These are phyloP conservation scores for Drepana falcataria DNA, from an alignment of 2,888 invertebrate genomes.

Conservation along the genomic window DNA sequence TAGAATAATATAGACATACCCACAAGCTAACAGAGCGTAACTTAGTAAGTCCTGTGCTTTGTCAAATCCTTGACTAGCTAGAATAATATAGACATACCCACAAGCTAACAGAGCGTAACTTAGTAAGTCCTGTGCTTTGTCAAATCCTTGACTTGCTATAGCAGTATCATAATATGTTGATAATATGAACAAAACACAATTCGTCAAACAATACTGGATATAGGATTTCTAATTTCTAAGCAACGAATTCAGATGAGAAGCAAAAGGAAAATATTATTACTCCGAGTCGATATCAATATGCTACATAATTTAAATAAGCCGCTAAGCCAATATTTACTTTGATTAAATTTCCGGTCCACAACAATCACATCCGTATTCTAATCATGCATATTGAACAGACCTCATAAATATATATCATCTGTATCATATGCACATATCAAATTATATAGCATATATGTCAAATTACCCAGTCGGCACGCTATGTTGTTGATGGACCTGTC, in stretches of 20 bases:
- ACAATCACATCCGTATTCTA: not conserved
- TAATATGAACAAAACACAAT: no score
- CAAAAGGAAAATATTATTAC: not conserved
- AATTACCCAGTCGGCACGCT: not conserved
- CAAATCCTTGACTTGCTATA: no score
- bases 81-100: no score
- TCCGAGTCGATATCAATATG: not conserved
- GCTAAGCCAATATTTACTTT: not conserved
- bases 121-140: no score
- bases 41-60: no score
- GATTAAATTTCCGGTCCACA: not conserved
- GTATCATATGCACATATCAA: not conserved
- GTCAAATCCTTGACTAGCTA: no score
- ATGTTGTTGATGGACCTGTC: not conserved
- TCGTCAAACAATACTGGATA: no score
- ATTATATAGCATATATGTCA: not conserved
- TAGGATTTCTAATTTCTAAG: no score
- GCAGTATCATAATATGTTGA: no score
- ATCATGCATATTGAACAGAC: not conserved
- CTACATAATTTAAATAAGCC: not conserved
- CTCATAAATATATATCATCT: not conserved
- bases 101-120: no score
- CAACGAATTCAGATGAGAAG: not conserved
- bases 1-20: no score
- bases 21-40: no score